Percentiles rank a stretch among this genome's conserved stretches.
These are phyloP conservation scores for Pasiphila rectangulata DNA, from an alignment of 2,888 invertebrate species.

Conservation along the genomic window DNA sequence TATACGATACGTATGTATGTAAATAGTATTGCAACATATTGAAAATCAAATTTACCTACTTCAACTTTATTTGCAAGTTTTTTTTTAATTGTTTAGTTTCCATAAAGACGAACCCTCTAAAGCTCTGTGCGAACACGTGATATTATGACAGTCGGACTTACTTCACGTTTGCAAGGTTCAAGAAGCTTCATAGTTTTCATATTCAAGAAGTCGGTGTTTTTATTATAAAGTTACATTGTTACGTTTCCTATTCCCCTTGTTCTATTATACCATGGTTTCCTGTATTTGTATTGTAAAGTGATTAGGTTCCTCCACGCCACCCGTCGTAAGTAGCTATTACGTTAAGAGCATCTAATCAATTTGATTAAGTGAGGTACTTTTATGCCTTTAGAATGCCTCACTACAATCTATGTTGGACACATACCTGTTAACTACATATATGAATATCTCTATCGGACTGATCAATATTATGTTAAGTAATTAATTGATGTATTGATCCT, in stretches of 20 bases:
- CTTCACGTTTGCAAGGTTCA: too few relatives aligned
- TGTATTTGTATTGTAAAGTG: slow-evolving; percentile 6
- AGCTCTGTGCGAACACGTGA: too few relatives aligned
- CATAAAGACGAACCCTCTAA: too few relatives aligned
- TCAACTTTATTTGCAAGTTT: too few relatives aligned
- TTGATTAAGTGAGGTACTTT: slow-evolving; percentile 7
- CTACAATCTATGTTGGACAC: not conserved
- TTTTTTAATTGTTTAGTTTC: too few relatives aligned
- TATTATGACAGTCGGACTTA: too few relatives aligned
- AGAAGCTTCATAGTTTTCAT: too few relatives aligned
- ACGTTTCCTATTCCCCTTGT: not conserved
- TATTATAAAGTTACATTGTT: too few relatives aligned
- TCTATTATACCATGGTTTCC: not conserved
- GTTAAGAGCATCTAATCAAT: slow-evolving; percentile 3
- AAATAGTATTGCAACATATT: too few relatives aligned
- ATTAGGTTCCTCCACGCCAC: slow-evolving; percentile 1
- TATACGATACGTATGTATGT: too few relatives aligned
- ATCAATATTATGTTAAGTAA: not conserved
- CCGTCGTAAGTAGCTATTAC: slow-evolving; percentile 1
- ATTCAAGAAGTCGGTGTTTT: too few relatives aligned
- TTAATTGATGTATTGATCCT: slow-evolving; percentile 2
- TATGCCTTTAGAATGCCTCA: not conserved
- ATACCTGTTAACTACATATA: not conserved
- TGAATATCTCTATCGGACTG: not conserved
- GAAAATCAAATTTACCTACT: too few relatives aligned